Conservation (phyloP, 2,797 vertebrate genomes). For the Takifugu rubripes region DNA sequence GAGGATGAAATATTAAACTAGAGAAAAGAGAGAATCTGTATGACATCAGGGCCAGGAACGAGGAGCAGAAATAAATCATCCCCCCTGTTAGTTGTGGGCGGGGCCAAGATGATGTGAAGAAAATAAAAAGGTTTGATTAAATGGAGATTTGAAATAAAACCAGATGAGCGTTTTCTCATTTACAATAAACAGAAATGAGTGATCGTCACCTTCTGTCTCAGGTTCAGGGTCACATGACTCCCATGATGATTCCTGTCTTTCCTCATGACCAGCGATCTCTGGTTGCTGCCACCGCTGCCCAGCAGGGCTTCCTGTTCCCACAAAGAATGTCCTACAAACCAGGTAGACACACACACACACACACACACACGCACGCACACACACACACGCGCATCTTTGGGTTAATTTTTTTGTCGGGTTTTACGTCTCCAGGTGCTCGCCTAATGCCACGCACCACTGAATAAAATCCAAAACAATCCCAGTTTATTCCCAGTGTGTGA, state of each 20-base stretch:
- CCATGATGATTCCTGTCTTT: constrained; percentile 97
- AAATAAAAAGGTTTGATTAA: too few relatives aligned
- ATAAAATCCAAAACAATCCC: constrained; percentile 11
- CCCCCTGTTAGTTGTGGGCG: too few relatives aligned
- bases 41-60: too few relatives aligned
- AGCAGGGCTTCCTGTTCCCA: constrained; percentile 95
- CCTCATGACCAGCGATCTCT: constrained; percentile 95
- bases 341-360: constrained; percentile 68
- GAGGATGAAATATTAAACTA: too few relatives aligned
- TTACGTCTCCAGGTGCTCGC: constrained; percentile 37
- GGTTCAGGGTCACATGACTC: constrained; percentile 98
- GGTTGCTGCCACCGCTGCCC: constrained; percentile 87
- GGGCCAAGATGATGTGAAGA: too few relatives aligned
- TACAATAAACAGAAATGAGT: too few relatives aligned
- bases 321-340: constrained; percentile 94
- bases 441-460: too few relatives aligned
- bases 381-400: neutral
- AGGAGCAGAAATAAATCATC: too few relatives aligned
- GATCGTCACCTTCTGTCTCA: constrained; percentile 46
- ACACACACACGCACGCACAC: constrained; percentile 10
- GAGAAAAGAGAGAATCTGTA: too few relatives aligned
- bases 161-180: too few relatives aligned
- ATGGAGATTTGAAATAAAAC: too few relatives aligned
- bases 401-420: too few relatives aligned
- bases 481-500: constrained; percentile 20